phyloP scores from a whole-genome alignment of 2,113 vertebrate species.

The Zosterops pallidus region DNA sequence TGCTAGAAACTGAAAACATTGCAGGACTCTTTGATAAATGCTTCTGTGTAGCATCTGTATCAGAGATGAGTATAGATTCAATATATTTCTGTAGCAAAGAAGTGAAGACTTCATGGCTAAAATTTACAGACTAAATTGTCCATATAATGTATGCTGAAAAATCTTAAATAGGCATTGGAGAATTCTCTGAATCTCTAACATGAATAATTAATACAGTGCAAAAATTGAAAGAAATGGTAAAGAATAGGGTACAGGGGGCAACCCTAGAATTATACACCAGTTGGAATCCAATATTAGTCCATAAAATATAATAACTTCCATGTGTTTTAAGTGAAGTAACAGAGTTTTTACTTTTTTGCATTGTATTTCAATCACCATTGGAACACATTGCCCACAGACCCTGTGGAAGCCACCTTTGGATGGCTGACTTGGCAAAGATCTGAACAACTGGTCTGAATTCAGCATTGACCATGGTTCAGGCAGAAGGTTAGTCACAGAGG shows the following conservation, averaged over 20 bases:
- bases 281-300: neutral
- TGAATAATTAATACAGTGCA: neutral
- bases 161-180: neutral
- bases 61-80: neutral
- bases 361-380: neutral
- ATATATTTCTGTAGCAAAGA: neutral
- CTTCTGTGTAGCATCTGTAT: neutral
- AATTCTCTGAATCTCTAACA: neutral
- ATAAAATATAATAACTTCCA: neutral
- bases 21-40: neutral
- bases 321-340: neutral
- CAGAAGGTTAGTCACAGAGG: neutral
- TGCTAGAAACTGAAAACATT: neutral
- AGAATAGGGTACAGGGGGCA: accelerated
- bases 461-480: neutral
- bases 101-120: neutral
- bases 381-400: neutral
- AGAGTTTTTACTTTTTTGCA: neutral
- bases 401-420: neutral
- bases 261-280: neutral
- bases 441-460: neutral
- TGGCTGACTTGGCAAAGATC: neutral
- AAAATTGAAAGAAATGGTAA: neutral
- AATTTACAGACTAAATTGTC: neutral
- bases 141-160: neutral